Base-by-base conservation (phyloP, 2,888 invertebrate species). In the Psylliodes chrysocephalus region DNA sequence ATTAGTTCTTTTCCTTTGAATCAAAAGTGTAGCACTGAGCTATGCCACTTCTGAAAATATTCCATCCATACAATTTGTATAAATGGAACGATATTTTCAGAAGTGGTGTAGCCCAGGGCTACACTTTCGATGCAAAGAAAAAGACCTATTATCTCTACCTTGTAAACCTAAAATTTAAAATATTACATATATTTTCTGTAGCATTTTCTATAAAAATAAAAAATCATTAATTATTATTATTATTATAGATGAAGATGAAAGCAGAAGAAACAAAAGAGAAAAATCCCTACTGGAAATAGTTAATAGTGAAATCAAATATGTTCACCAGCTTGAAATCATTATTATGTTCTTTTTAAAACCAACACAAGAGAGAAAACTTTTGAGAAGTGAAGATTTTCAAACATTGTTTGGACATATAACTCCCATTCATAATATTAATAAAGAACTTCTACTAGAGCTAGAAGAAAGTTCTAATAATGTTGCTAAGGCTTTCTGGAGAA, bases 281-380 rank as follows among this genome's bases (percentile, higher is more conserved):
- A 88, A 88, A 80, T 87, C 89, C 0, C 83, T 90, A 17, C 83
- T 87, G 74, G 92, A 92, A 82, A 88, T 91, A 65, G 83, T 91
- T 53, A 86, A 86, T 10, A 90, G 90, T 6, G 92, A 92, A 82
- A 86, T 86, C 62, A 86, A 87, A 5, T 92, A 92, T 78, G 81
- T 91, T 14, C 83, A 85, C 15, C 90, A 91, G 71, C 79, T 92
- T 35, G 89, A 90, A 77, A 82, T 85, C 17, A 83, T 91, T 6
- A 87, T 89, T 80, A 85, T 87, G 74, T 89, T 80, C 77, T 90
- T 90, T 75, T 86, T 89, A 79, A 82, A 84, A 18, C 90, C 90
- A 0, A 79, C 88, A 0, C 81, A 84, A 60, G 83, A 85, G 14
- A 82, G 80, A 60, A 82, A 84, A 46, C 79, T 89, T 38, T 80